Evolutionary conservation across 2,797 vertebrate species (phyloP).

Genomic region (Brachyrhaphis roseni): DNA sequence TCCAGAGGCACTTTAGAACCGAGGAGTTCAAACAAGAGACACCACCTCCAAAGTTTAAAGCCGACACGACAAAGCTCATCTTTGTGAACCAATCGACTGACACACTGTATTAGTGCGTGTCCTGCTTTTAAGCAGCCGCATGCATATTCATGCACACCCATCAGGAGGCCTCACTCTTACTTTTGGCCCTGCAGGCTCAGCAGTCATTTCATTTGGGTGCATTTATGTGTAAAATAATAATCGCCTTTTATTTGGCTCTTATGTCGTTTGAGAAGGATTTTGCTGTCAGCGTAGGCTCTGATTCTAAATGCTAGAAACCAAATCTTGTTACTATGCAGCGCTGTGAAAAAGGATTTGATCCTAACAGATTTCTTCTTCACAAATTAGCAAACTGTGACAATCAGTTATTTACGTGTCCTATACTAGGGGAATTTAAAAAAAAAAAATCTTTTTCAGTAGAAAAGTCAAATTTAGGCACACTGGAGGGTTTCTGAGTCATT

Average conservation of each 20-base stretch:
- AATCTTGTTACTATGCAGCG: background rate
- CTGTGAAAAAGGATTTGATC: background rate
- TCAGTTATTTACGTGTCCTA: background rate
- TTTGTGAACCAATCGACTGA: conserved; percentile 63
- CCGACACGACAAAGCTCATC: conserved; percentile 56
- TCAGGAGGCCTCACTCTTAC: conserved; percentile 53
- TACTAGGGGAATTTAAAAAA: background rate
- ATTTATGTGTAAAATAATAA: conserved; percentile 57
- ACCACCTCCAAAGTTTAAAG: conserved; percentile 60
- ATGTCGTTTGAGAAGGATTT: conserved; percentile 22
- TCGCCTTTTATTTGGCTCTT: conserved; percentile 45
- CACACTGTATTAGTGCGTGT: conserved; percentile 58
- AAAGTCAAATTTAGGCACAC: background rate
- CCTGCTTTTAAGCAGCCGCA: conserved; percentile 50
- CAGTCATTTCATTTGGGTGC: conserved; percentile 42
- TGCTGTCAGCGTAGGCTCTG: conserved; percentile 25
- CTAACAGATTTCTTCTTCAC: background rate
- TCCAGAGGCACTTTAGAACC: conserved; percentile 32
- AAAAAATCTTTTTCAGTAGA: background rate
- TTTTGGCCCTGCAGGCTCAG: conserved; percentile 41
- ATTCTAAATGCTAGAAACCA: conserved; percentile 21
- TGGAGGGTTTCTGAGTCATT: background rate
- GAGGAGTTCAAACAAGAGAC: conserved; percentile 42
- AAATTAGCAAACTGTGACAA: background rate
- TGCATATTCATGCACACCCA: conserved; percentile 68